Percentiles rank a stretch among this genome's conserved stretches.
Evolutionary conservation across 1,140 invertebrate species (phyloP).

Genomic region (Drosophila aff.): DNA sequence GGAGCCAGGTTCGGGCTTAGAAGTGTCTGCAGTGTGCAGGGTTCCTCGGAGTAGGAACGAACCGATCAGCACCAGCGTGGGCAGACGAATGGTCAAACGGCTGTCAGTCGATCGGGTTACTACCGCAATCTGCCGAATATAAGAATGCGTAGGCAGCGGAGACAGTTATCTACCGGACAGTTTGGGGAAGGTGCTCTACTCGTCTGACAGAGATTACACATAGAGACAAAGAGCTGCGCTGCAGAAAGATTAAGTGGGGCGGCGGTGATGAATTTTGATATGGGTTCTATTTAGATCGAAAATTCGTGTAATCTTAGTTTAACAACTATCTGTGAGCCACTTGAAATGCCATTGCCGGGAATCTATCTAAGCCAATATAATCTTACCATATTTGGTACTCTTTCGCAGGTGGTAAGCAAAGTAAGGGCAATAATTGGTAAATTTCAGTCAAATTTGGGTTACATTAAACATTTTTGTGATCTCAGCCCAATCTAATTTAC

Average conservation of each 20-base stretch:
- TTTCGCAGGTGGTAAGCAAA: not conserved
- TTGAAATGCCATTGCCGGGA: not conserved
- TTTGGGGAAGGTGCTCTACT: conserved; percentile 24
- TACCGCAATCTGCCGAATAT: conserved; percentile 17
- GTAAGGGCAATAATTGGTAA: too few relatives aligned
- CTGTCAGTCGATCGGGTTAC: conserved; percentile 10
- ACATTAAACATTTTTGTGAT: not conserved
- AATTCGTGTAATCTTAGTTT: conserved; percentile 29
- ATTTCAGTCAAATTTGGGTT: not conserved
- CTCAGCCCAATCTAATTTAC: conserved; percentile 2
- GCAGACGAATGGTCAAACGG: conserved; percentile 42
- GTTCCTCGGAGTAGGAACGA: conserved; percentile 11
- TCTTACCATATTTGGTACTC: too few relatives aligned
- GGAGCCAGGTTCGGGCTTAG: not conserved
- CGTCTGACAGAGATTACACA: conserved; percentile 33
- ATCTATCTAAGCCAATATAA: not conserved
- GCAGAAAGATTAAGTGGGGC: conserved; percentile 36
- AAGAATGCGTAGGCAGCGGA: conserved; percentile 31
- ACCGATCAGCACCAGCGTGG: conserved; percentile 33
- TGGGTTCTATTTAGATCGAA: conserved; percentile 4
- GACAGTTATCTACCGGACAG: conserved; percentile 33
- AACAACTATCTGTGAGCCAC: conserved; percentile 30
- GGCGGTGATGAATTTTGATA: conserved; percentile 13
- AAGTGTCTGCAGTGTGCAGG: conserved; percentile 21
- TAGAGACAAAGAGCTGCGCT: conserved; percentile 18